Percentiles rank a stretch among this genome's conserved stretches.
Conservation (phyloP, 1,140 invertebrate genomes). For the Drosophila kikkawai region DNA sequence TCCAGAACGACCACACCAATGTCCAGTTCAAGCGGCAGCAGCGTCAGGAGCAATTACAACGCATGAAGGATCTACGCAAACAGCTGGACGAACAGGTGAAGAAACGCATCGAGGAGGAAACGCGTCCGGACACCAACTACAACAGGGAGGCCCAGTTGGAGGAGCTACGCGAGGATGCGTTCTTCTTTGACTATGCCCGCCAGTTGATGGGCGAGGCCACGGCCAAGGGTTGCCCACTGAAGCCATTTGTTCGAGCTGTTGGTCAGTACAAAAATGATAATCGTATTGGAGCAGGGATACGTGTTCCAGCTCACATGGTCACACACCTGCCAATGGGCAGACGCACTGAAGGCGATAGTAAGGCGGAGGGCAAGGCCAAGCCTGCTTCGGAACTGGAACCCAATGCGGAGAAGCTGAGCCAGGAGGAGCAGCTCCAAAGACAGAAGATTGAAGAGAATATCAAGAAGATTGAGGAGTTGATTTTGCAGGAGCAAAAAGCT, state of each 20-base stretch:
- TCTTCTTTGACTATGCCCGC: constrained; percentile 66
- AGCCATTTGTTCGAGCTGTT: constrained; percentile 61
- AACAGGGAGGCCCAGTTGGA: constrained; percentile 65
- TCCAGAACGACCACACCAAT: constrained; percentile 59
- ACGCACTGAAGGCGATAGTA: constrained; percentile 60
- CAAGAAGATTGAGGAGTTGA: constrained; percentile 55
- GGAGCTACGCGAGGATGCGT: constrained; percentile 60
- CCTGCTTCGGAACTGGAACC: constrained; percentile 9
- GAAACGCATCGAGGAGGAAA: constrained; percentile 40
- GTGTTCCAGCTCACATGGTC: constrained; percentile 54
- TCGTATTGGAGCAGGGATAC: constrained; percentile 52
- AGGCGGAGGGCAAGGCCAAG: constrained; percentile 6
- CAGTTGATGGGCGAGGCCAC: constrained; percentile 62
- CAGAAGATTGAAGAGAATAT: constrained; percentile 46
- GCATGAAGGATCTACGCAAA: constrained; percentile 47
- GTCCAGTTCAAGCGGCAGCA: constrained; percentile 60
- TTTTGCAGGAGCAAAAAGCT: constrained; percentile 36
- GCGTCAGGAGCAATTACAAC: constrained; percentile 51
- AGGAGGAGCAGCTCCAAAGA: constrained; percentile 8
- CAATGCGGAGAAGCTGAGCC: constrained; percentile 20
- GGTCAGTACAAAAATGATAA: constrained; percentile 64
- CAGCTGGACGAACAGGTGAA: constrained; percentile 60
- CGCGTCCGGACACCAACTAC: constrained; percentile 59
- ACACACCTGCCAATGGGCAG: constrained; percentile 63
- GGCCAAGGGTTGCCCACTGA: constrained; percentile 49